Evolutionary conservation across 1,140 invertebrate species (phyloP).

Genomic region (Alviniconcha marisindica): DNA sequence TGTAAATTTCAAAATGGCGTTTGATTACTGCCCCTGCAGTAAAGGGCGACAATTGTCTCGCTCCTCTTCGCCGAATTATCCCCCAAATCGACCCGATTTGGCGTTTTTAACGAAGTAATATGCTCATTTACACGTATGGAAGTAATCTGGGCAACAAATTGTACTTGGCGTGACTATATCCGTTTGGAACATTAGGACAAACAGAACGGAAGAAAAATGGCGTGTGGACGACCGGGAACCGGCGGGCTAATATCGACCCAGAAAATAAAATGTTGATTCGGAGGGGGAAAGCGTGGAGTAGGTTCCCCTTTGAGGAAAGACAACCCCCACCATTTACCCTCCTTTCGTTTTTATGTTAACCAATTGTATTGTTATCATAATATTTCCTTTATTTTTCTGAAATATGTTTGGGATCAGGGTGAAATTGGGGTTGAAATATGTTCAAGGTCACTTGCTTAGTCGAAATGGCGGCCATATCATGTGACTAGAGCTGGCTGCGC

Average conservation of each 20-base stretch:
- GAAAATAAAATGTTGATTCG: constrained; percentile 24
- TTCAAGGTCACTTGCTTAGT: constrained; percentile 32
- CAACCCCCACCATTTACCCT: constrained; percentile 14
- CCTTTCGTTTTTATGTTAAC: constrained; percentile 20
- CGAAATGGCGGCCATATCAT: constrained; percentile 30
- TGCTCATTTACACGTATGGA: too few species aligned
- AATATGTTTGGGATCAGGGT: too few species aligned
- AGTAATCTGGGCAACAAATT: not conserved
- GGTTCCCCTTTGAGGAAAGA: constrained; percentile 42
- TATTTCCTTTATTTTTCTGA: not conserved
- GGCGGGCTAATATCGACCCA: constrained; percentile 41
- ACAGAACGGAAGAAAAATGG: constrained; percentile 36
- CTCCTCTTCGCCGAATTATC: constrained; percentile 38
- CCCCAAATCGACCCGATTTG: constrained; percentile 33
- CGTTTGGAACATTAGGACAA: not conserved
- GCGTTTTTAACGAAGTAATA: not conserved
- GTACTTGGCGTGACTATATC: not conserved
- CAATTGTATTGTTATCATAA: too few species aligned
- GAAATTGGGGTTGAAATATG: constrained; percentile 26
- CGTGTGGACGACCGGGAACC: constrained; percentile 38
- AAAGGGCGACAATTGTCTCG: constrained; percentile 48
- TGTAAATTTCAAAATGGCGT: constrained; percentile 48
- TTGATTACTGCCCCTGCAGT: constrained; percentile 43
- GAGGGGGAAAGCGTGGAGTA: constrained; percentile 37
- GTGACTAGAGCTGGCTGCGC: constrained; percentile 33